Evolutionary conservation across 2,888 invertebrate genomes (phyloP).

Genomic region (Luffia ferchaultella): DNA sequence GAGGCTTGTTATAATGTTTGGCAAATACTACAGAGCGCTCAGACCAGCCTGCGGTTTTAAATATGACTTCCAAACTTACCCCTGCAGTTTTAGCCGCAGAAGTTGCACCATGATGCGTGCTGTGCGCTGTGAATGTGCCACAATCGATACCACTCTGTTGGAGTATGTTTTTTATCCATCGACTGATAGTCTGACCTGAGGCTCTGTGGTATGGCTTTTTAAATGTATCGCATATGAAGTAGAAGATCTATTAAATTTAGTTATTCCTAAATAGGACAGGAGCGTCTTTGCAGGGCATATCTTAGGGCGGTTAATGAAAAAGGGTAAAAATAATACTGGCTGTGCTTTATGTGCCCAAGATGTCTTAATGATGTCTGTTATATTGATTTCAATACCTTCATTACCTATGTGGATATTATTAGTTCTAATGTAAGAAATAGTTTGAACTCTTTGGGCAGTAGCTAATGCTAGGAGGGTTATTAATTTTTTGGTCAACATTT

Average conservation of each 20-base stretch:
- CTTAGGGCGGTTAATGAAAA: not conserved
- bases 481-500: not conserved
- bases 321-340: not conserved
- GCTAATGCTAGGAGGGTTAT: not conserved
- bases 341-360: not conserved
- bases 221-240: too few relatives aligned
- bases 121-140: constrained; percentile 13
- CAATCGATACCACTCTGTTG: constrained; percentile 13
- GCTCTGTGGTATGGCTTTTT: constrained; percentile 4
- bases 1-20: not conserved
- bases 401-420: not conserved
- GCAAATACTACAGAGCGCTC: constrained; percentile 2
- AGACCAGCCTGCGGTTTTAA: constrained; percentile 11
- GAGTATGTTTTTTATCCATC: constrained; percentile 16
- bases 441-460: constrained; percentile 1
- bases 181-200: constrained; percentile 13
- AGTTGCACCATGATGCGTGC: constrained; percentile 16
- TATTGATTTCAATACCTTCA: not conserved
- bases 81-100: constrained; percentile 16
- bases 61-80: constrained; percentile 6
- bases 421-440: not conserved
- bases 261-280: not conserved
- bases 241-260: too few relatives aligned
- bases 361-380: not conserved
- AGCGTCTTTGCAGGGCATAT: not conserved